Evolutionary conservation across 2,888 invertebrate genomes (phyloP), one percentile per base, ranked within the genome.

Genomic region (Drosophila bunnanda): DNA sequence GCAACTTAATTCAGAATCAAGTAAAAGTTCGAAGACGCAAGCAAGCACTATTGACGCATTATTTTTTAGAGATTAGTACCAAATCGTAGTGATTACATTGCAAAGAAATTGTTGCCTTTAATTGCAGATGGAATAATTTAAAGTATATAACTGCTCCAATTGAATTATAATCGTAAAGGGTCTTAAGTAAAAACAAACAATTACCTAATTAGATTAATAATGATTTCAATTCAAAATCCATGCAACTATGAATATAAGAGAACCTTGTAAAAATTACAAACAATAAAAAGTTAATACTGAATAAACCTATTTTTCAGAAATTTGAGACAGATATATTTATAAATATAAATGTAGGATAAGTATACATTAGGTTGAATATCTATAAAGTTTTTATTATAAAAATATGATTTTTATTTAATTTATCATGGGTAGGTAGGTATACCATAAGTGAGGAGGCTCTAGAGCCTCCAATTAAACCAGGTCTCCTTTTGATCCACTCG

Each of bases 51-150:
- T 50, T 32, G 0, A 32, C 32, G 13, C 2, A 32, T 32, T 32
- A 9, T 50, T 32, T 13, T 32, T 32, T 32, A 17, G 8, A 30
- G 20, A 30, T 30, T 17, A 7, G 30, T 17, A 48, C 8, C 17
- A 20, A 17, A 20, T 17, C 17, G 6, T 20, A 17, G 17, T 30
- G 48, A 30, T 30, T 30, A 48, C 0, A 13, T 20, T 17, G 7
- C 4, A 20, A 50, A 13, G 7, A 48, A 20, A 48, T 48, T 7
- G 30, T 48, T 48, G 48, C 48, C 48, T 48, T 48, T 48, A 17
- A 30, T 48, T 30, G 48, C 30, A 17, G 8, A 30, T 17, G 13
- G 30, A 48, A 30, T 48, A 30, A 46, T 30, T 48, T 48, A 13
- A 48, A 48, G 13, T 48, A 32, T 30, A 17, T 13, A 30, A 17